A percentile compares a stretch with the other conserved stretches of the same genome.
phyloP scores from a whole-genome alignment of 2,888 invertebrate species.

The Ommatoiulus sabulosus region DNA sequence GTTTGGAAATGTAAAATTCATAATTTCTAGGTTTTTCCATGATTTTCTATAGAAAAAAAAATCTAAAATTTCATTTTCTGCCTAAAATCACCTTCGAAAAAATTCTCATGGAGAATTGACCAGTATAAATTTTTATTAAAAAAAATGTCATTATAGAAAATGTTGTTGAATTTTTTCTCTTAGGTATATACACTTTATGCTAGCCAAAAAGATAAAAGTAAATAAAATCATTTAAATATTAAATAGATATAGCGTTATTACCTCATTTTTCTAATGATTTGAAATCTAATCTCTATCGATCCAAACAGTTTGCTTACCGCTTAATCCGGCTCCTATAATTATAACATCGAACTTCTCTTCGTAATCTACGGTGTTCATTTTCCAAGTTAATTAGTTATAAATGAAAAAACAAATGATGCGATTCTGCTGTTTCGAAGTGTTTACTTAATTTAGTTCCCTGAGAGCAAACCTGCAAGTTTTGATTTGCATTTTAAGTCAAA shows the following conservation, averaged over 20 bases:
- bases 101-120: too few relatives aligned
- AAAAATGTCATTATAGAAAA: too few relatives aligned
- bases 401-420: background rate
- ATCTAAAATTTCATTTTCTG: too few relatives aligned
- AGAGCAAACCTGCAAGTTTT: background rate
- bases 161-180: too few relatives aligned
- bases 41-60: too few relatives aligned
- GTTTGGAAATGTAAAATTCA: too few relatives aligned
- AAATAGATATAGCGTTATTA: background rate
- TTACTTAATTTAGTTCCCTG: background rate
- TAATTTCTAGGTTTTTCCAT: too few relatives aligned
- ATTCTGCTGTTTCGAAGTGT: background rate
- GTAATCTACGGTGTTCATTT: background rate
- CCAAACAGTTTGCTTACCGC: background rate
- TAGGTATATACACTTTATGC: too few relatives aligned
- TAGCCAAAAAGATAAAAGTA: background rate
- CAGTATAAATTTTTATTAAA: too few relatives aligned
- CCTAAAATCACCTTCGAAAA: too few relatives aligned
- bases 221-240: background rate
- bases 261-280: background rate
- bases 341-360: conserved; percentile 46
- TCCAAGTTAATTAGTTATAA: background rate
- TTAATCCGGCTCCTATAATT: conserved; percentile 25
- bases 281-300: too few relatives aligned
- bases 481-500: background rate